Base-by-base conservation (phyloP, 2,113 vertebrate genomes). In the Microtus ochrogaster region DNA sequence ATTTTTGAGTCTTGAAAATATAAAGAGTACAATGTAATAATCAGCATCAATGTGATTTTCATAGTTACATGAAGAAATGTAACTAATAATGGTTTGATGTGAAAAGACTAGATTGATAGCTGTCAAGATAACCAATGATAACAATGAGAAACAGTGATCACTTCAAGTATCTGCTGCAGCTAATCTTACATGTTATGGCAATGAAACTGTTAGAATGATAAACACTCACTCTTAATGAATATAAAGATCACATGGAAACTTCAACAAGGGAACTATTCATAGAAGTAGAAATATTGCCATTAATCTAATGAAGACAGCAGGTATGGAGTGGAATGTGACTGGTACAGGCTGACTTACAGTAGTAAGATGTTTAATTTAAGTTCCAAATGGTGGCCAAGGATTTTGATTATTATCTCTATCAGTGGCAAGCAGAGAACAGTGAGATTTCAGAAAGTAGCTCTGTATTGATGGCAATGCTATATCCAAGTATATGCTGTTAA, bases 211-310 rank as follows among this genome's bases (percentile, higher is more conserved):
- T 98, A 97, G 96, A 92, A 90, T 96, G 83, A 98, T 94, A 87
- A 98, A 94, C 12, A 14, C 12, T 90, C 58, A 94, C 44, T 97
- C 92, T 97, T 96, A 98, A 97, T 97, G 95, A 96, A 97, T 98
- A 91, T 94, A 90, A 97, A 98, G 95, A 76, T 97, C 97, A 81
- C 72, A 78, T n/a, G 89, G 65, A 90, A 85, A 28, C 10, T 2
- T 97, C 95, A 97, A 96, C 90, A 97, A 91, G 94, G 92, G 90
- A 98, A 92, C 33, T 52, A 95, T 93, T 97, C 83, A 91, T 88
- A 77, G 84, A 96, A 95, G 55, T 72, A 92, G 44, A 97, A 97
- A 97, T 90, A 81, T 91, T 96, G 55, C 90, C 92, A 97, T 98
- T 90, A 97, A 97, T 95, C 68, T 96, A 96, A 97, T 97, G 92